A percentile compares a stretch with the other conserved stretches of the same genome.
These are phyloP conservation scores for Drosophila subpulchrella DNA, from an alignment of 1,140 invertebrate genomes.

Conservation along the genomic window DNA sequence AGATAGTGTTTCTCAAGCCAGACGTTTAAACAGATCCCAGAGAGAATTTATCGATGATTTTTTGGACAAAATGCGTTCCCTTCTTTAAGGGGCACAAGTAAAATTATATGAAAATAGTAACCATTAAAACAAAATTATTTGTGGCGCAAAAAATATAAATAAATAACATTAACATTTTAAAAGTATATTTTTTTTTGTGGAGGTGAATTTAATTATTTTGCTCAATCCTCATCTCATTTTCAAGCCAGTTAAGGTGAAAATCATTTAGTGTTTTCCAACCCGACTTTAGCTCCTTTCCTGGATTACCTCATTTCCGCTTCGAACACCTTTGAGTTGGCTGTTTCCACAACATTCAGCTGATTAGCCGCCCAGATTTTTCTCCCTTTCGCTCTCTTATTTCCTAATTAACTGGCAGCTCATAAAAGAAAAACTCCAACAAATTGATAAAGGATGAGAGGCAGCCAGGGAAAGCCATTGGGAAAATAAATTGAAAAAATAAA, in stretches of 20 bases:
- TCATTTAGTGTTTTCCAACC: slow-evolving; percentile 7
- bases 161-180: neutral
- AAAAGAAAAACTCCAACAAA: slow-evolving; percentile 51
- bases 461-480: slow-evolving; percentile 45
- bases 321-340: slow-evolving; percentile 48
- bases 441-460: slow-evolving; percentile 10
- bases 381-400: slow-evolving; percentile 43
- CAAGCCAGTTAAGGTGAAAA: slow-evolving; percentile 20
- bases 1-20: slow-evolving; percentile 27
- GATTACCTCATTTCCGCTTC: slow-evolving; percentile 26
- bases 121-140: no score
- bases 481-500: slow-evolving; percentile 66
- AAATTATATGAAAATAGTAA: neutral
- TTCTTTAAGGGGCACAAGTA: neutral
- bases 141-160: neutral
- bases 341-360: slow-evolving; percentile 27
- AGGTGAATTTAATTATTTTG: neutral
- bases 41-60: slow-evolving; percentile 45
- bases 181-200: neutral
- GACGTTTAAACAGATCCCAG: slow-evolving; percentile 15
- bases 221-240: neutral
- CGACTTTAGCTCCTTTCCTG: slow-evolving; percentile 8
- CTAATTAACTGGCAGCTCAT: slow-evolving; percentile 73
- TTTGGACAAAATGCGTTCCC: slow-evolving; percentile 46
- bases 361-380: slow-evolving; percentile 31